phyloP scores from a whole-genome alignment of 2,113 vertebrate species.

The Melanerpes formicivorus region DNA sequence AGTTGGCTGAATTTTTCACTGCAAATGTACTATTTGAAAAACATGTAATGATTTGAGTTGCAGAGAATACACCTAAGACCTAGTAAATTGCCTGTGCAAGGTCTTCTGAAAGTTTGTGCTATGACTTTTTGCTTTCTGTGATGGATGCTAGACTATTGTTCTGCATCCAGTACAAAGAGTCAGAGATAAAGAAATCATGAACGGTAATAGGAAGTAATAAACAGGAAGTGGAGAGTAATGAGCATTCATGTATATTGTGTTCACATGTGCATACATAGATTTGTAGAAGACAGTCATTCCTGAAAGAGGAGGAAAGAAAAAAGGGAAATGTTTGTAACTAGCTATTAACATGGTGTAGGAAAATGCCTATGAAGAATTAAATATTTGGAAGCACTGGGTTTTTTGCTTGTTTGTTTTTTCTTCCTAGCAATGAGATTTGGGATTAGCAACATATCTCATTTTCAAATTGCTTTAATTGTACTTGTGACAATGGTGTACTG shows the following conservation, averaged over 20 bases:
- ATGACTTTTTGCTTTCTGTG: not conserved
- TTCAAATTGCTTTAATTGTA: not conserved
- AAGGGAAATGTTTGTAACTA: not conserved
- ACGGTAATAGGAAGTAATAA: not conserved
- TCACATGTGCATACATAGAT: not conserved
- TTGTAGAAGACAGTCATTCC: not conserved
- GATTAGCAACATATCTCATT: not conserved
- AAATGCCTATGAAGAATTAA: not conserved
- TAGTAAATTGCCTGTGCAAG: not conserved
- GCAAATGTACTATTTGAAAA: not conserved
- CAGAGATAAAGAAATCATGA: not conserved
- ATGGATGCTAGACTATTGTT: not conserved
- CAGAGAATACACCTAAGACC: not conserved
- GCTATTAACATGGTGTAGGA: not conserved
- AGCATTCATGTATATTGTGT: not conserved
- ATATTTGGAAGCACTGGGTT: not conserved
- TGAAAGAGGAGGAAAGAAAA: not conserved
- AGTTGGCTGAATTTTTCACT: not conserved
- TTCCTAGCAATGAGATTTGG: not conserved
- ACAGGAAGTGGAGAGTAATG: not conserved
- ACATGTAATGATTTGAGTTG: not conserved
- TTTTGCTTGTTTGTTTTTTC: not conserved
- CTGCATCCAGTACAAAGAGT: not conserved
- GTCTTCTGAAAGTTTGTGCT: not conserved
- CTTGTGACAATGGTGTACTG: not conserved